Evolutionary conservation across 2,888 invertebrate genomes (phyloP).

Genomic region (Liopterus haemorrhoidalis): DNA sequence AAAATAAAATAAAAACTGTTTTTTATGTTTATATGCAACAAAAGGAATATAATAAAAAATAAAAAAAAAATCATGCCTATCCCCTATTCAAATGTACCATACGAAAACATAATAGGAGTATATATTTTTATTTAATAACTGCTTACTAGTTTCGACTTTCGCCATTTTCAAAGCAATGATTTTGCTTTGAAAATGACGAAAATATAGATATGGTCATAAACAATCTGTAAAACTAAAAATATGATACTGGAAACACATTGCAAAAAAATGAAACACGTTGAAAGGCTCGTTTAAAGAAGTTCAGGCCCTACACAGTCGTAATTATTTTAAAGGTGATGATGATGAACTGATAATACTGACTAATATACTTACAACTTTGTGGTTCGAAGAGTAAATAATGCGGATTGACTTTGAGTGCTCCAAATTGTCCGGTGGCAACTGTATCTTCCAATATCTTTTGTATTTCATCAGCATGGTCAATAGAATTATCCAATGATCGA

Average conservation of each 20-base stretch:
- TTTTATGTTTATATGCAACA: too few relatives aligned
- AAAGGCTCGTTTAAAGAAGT: neutral
- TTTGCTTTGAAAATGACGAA: conserved; percentile 5
- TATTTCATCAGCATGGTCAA: conserved; percentile 39
- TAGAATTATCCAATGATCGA: conserved; percentile 44
- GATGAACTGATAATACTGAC: conserved; percentile 1
- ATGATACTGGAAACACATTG: conserved; percentile 1
- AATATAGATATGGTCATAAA: conserved; percentile 10
- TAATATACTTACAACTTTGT: conserved; percentile 56
- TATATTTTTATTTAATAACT: conserved; percentile 13
- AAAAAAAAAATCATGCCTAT: too few relatives aligned
- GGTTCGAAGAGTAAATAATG: conserved; percentile 70
- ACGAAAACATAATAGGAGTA: too few relatives aligned
- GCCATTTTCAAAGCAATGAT: too few relatives aligned
- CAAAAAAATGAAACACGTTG: neutral
- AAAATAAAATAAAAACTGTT: too few relatives aligned
- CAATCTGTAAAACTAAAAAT: neutral
- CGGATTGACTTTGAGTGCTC: conserved; percentile 75
- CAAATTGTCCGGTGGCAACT: conserved; percentile 66
- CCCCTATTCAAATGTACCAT: too few relatives aligned
- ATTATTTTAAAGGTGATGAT: too few relatives aligned
- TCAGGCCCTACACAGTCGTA: neutral
- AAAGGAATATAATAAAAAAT: too few relatives aligned
- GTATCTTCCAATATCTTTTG: conserved; percentile 63
- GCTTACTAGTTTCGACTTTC: too few relatives aligned